Evolutionary conservation across 2,113 vertebrate genomes (phyloP), one percentile per base, ranked within the genome.

Genomic region (Eptesicus fuscus): DNA sequence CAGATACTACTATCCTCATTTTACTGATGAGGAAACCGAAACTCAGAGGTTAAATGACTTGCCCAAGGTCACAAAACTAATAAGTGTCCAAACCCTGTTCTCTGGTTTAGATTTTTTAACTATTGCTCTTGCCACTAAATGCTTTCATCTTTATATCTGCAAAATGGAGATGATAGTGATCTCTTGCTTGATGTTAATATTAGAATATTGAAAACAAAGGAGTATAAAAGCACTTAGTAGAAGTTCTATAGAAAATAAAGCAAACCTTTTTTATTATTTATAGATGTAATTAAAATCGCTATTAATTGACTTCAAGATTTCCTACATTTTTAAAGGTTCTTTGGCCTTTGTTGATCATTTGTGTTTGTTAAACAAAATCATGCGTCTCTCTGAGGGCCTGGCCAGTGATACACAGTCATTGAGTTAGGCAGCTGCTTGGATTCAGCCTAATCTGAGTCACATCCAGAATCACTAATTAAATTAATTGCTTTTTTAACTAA

Each of bases 21-120:
- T 94, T 89, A 92, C 71, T 93, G 59, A 97, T 92, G 92, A 94
- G 94, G 93, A 90, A 94, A 90, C 93, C 1, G 32, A 89, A 95
- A 93, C 59, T 78, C 76, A 85, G 93, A 95, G 92, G 94, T 97
- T 95, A 83, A 95, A 74, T 96, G 82, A 96, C 94, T 97, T 96
- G 92, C 71, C 88, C 82, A 96, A 94, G 91, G 80, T 92, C 91
- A 96, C 91, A 96, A 88, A 97, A 95, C 71, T 92, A 83, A 61
- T 93, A 95, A 92, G 88, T 92, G 53, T 92, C 83, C 35, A 83
- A 74, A 80, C 35, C 16, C 28, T 91, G 35, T 37, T 84, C 30
- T 93, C 59, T 88, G 77, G 86, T 84, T 90, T 95, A 90, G 70
- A 90, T 90, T 89, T 96, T 95, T 37, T 96, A 94, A 84, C 49